Evolutionary conservation across 2,113 vertebrate genomes (phyloP).

Genomic region (Raja brachyura): DNA sequence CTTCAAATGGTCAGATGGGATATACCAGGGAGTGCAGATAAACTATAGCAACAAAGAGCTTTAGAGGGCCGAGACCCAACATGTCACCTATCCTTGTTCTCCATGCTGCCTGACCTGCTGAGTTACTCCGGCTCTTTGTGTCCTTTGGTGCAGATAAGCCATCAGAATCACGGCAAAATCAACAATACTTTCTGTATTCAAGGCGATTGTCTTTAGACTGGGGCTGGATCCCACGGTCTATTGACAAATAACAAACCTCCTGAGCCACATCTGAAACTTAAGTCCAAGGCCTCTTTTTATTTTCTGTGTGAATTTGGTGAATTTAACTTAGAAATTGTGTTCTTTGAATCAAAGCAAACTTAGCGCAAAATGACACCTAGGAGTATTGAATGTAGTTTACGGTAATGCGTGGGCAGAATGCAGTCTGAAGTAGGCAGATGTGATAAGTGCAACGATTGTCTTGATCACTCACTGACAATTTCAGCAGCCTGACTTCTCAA

Average conservation of each 20-base stretch:
- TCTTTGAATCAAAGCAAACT: background rate
- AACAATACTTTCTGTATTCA: background rate
- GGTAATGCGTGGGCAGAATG: background rate
- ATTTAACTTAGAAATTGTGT: background rate
- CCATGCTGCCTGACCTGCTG: no score
- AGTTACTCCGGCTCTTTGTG: no score
- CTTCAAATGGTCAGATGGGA: background rate
- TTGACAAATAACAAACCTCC: background rate
- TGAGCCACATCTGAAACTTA: background rate
- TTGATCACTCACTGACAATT: conserved; percentile 12
- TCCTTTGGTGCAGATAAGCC: no score
- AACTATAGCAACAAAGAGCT: no score
- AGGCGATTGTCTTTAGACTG: background rate
- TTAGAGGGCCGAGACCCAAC: no score
- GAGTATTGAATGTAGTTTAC: background rate
- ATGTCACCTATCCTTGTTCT: no score
- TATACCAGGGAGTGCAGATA: background rate
- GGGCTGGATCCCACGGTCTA: background rate
- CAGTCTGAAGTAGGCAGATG: background rate
- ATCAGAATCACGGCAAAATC: background rate
- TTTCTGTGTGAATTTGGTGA: background rate
- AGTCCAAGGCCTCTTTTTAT: background rate
- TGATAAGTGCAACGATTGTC: conserved; percentile 13
- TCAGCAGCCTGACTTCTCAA: background rate
- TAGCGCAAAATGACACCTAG: background rate